phyloP scores from a whole-genome alignment of 2,888 invertebrate genomes.

The Lottia scabra region DNA sequence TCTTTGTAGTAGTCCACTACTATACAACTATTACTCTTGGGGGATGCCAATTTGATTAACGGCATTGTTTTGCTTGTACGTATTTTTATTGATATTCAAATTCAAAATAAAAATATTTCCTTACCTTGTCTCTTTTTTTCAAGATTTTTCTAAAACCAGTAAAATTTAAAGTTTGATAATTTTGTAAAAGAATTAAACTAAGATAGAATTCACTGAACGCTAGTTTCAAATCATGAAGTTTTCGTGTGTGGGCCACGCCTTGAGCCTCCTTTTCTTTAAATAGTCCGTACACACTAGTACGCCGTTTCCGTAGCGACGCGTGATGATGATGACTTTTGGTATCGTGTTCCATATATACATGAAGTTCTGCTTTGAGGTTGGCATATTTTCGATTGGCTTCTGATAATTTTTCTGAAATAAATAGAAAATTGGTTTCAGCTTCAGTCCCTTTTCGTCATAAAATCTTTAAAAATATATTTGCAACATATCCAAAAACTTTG shows the following conservation, averaged over 20 bases:
- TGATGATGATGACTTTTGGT: conserved; percentile 38
- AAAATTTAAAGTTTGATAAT: conserved; percentile 97
- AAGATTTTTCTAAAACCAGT: conserved; percentile 99
- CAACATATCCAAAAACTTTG: no score
- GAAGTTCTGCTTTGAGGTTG: conserved; percentile 88
- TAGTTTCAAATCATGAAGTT: conserved; percentile 87
- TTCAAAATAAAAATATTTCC: conserved; percentile 10
- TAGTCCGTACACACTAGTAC: conserved; percentile 33
- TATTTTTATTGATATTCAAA: no score
- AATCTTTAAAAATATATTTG: no score
- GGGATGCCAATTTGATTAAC: no score
- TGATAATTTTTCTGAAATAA: conserved; percentile 87
- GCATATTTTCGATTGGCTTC: conserved; percentile 96
- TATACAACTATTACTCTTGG: no score
- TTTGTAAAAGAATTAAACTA: conserved; percentile 94
- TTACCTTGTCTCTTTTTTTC: conserved; percentile 98
- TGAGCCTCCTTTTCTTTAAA: conserved; percentile 48
- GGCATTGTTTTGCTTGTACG: no score
- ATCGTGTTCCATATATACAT: conserved; percentile 69
- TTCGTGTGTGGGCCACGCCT: conserved; percentile 44
- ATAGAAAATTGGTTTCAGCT: no score
- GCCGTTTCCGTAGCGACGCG: conserved; percentile 29
- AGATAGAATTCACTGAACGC: conserved; percentile 99
- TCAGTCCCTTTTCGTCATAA: no score
- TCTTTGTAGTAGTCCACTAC: no score